Conservation (phyloP, 2,888 invertebrate species). For the Leptothorax acervorum region DNA sequence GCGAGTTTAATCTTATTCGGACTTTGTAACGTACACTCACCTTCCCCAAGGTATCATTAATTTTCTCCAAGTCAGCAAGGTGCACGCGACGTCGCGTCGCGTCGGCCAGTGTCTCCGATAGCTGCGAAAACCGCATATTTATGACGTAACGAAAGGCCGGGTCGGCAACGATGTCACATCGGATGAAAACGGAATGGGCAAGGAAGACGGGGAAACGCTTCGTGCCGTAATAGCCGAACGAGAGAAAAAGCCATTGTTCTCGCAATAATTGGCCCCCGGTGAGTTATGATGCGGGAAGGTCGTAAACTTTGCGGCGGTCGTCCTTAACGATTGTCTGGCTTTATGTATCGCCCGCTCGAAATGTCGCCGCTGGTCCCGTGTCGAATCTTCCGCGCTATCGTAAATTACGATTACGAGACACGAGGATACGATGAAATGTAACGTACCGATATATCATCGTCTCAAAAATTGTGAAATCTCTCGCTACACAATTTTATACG, state of each 20-base stretch:
- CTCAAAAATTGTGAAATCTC: slow-evolving; percentile 24
- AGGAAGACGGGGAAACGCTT: slow-evolving; percentile 24
- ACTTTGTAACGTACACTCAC: background rate
- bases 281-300: slow-evolving; percentile 80
- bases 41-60: background rate
- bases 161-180: slow-evolving; percentile 46
- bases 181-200: slow-evolving; percentile 31
- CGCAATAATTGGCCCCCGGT: slow-evolving; percentile 80
- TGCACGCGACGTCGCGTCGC: background rate
- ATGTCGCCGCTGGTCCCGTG: slow-evolving; percentile 59
- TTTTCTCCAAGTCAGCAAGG: background rate
- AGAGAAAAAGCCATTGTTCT: slow-evolving; percentile 78
- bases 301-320: slow-evolving; percentile 76
- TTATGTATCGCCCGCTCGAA: slow-evolving; percentile 69
- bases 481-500: background rate
- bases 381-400: slow-evolving; percentile 46
- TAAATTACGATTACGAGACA: slow-evolving; percentile 50
- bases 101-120: background rate
- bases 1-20: background rate
- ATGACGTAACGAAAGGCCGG: slow-evolving; percentile 52
- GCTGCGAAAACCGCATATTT: slow-evolving; percentile 31
- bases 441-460: background rate
- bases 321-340: slow-evolving; percentile 74
- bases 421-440: slow-evolving; percentile 8
- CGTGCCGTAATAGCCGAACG: slow-evolving; percentile 73